phyloP scores from a whole-genome alignment of 2,888 invertebrate genomes.

The Cryptocephalus primarius region DNA sequence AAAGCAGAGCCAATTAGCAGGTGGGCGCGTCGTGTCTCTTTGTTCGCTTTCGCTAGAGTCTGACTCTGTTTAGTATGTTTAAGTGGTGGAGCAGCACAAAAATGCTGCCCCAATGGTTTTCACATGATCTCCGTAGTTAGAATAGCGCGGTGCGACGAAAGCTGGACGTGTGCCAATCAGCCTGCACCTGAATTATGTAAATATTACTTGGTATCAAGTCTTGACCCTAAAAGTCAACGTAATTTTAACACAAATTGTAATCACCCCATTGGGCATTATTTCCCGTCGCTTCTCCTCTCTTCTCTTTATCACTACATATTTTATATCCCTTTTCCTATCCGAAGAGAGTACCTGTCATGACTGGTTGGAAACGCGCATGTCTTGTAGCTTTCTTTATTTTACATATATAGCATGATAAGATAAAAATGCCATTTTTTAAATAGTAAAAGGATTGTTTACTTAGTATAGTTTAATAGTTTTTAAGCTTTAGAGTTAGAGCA shows the following conservation, averaged over 20 bases:
- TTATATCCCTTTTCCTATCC: no score
- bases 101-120: slow-evolving; percentile 32
- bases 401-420: slow-evolving; percentile 15
- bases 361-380: slow-evolving; percentile 9
- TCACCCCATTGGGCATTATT: no score
- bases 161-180: slow-evolving; percentile 31
- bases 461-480: background rate
- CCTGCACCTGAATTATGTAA: slow-evolving; percentile 31
- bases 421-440: slow-evolving; percentile 35
- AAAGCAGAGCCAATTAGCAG: background rate
- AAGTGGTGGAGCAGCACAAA: slow-evolving; percentile 17
- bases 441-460: slow-evolving; percentile 30
- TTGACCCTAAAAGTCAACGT: slow-evolving; percentile 4
- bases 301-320: no score
- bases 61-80: slow-evolving; percentile 25
- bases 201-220: slow-evolving; percentile 17
- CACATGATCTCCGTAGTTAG: slow-evolving; percentile 40
- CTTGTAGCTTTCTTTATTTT: slow-evolving; percentile 31
- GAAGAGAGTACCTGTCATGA: slow-evolving; percentile 1
- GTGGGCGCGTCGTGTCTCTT: slow-evolving; percentile 19
- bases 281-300: no score
- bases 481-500: background rate
- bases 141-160: slow-evolving; percentile 33
- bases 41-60: slow-evolving; percentile 34
- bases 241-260: background rate